A percentile compares a stretch with the other conserved stretches of the same genome.
These are phyloP conservation scores for Bembecia ichneumoniformis DNA, from an alignment of 2,888 invertebrate species.

Conservation along the genomic window DNA sequence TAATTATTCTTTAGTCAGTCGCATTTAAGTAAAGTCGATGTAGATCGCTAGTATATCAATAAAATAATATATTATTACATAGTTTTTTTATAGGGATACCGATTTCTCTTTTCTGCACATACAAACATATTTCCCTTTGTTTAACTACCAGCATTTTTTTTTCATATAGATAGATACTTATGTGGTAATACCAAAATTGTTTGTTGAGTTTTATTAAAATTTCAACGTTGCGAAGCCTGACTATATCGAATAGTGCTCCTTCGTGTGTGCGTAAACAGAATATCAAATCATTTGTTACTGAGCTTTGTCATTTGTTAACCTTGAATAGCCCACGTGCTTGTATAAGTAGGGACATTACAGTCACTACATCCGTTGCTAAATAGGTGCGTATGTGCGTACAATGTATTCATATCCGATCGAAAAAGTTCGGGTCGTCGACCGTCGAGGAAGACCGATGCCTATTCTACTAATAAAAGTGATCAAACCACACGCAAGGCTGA, in stretches of 20 bases:
- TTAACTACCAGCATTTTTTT: too few species aligned
- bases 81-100: too few species aligned
- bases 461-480: conserved; percentile 1
- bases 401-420: neutral
- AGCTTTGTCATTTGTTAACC: conserved; percentile 32
- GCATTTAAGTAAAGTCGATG: too few species aligned
- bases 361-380: neutral
- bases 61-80: too few species aligned
- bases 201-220: too few species aligned
- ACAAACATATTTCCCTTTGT: too few species aligned
- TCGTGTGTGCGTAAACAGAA: conserved; percentile 1
- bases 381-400: conserved; percentile 1
- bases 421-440: neutral
- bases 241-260: conserved; percentile 9
- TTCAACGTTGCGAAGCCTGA: too few species aligned
- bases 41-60: too few species aligned
- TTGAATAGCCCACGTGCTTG: conserved; percentile 39
- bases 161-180: too few species aligned
- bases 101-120: too few species aligned
- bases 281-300: conserved; percentile 28
- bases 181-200: too few species aligned
- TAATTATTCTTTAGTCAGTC: too few species aligned
- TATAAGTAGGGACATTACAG: neutral
- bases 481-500: neutral
- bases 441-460: neutral